Percentiles rank a stretch among this genome's conserved stretches.
Evolutionary conservation across 2,113 vertebrate genomes (phyloP).

Genomic region (Centropus bengalensis): DNA sequence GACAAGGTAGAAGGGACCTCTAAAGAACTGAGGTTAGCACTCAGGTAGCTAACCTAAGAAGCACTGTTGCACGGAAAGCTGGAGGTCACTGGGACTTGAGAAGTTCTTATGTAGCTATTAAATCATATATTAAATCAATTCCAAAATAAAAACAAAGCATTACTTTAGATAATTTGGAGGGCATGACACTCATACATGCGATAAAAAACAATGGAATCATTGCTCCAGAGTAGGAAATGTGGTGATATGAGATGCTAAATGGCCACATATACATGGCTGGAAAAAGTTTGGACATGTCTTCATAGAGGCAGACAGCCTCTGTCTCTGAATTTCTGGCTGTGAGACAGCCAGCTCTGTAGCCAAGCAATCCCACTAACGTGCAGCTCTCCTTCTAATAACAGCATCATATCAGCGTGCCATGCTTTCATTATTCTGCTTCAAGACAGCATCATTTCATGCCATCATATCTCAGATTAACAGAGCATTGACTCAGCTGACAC

Average conservation of each 20-base stretch:
- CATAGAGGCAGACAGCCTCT: neutral
- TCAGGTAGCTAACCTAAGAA: neutral
- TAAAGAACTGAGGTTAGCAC: neutral
- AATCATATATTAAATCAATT: neutral
- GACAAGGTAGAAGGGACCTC: neutral
- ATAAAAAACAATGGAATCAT: neutral
- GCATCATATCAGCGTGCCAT: neutral
- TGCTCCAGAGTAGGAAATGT: neutral
- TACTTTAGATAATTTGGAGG: neutral
- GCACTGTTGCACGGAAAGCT: neutral
- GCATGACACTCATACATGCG: neutral
- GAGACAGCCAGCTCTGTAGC: neutral
- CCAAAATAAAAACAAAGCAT: neutral
- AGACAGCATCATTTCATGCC: fast-evolving
- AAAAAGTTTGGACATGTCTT: neutral
- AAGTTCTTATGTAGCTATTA: neutral
- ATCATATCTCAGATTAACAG: neutral
- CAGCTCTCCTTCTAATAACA: neutral
- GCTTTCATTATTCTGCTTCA: neutral
- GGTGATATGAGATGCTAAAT: neutral
- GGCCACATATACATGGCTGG: too few species aligned
- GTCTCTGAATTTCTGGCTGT: neutral
- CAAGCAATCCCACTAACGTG: neutral
- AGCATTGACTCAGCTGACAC: neutral
- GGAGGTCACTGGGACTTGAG: neutral